Evolutionary conservation across 2,797 vertebrate genomes (phyloP), one percentile per base, ranked within the genome.

Genomic region (Coregonus suidteri): DNA sequence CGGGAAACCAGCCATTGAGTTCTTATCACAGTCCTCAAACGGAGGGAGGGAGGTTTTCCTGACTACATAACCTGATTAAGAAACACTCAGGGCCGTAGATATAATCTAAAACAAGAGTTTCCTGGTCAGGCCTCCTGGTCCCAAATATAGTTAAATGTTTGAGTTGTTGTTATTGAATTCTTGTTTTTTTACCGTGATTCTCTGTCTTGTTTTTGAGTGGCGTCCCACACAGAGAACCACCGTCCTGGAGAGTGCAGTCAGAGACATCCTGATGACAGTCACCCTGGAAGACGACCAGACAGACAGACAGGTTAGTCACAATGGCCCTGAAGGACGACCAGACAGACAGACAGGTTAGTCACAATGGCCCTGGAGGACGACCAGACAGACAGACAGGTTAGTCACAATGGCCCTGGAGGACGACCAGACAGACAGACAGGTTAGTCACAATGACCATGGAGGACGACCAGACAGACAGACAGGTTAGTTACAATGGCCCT

Each of bases 161-260:
- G 41, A 47, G 9, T 47, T 47, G 41, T 11, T 47, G 41, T 11
- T 47, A 9, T 13, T 47, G 41, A 66, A 31, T n/a, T 66, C 0
- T 31, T 54, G 51, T 4, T 25, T 30, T 62, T 62, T 85, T 86
- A 93, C 92, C 94, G 81, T 92, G 86, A 73, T 83, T 93, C 80
- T 99, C 97, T 6, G 56, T 6, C 86, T 94, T 98, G 93, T 76
- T 94, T 90, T 94, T 97, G 81, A 95, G 87, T 71, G 97, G 95
- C 0, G 96, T 97, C 81, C 92, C 93, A 71, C 96, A 96, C 78
- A 95, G 93, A 0, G 94, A 93, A 1, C 92, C 86, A 13, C 91
- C 86, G 13, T 99, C 96, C 70, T 96, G 96, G 9, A 94, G 93
- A 86, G 91, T 95, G 80, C 91, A 94, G 86, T 91, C 95, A 72